Evolutionary conservation across 2,888 invertebrate species (phyloP), one percentile per base, ranked within the genome.

Genomic region (Plebejus melissa): DNA sequence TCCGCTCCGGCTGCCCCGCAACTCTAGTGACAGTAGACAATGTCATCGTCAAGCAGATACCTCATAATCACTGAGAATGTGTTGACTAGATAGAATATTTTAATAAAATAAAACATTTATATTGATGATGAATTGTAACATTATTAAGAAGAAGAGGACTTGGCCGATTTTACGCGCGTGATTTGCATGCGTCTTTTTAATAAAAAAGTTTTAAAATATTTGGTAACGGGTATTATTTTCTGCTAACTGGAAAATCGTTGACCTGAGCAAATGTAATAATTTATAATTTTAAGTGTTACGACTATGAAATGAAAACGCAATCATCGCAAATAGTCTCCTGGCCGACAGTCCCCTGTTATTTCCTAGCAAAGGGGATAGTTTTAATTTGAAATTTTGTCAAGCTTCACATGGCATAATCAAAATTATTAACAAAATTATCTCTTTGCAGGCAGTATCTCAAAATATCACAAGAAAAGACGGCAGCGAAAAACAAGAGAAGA

Each of bases 51-150:
- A 83, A 84, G 54, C 82, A 82, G 11, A 87, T 84, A 28, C 84
- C 86, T 6, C 88, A 88, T 75, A 88, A 87, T 77, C 88, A 88
- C 79, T 88, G 79, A 81, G 28, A 28, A n/a, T 11, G 22, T 60
- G 4, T 60, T 60, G 11, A 28, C 28, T 60, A 54, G 16, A 28
- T 28, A 60, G 4, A 1, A 28, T 28, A 60, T 60, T 60, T 28
- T 60, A 22, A 60, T n/a, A 22, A 22, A 11, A 60, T 4, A 28
- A 28, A 3, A 32, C 2, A 32, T 32, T 28, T 11, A 22, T 28
- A 28, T 32, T 32, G 32, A 4, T 28, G 7, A 60, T 28, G 58
- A 22, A 22, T 6, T 16, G 58, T 58, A 0, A 54, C 1, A 54
- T 16, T 54, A 3, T 11, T 16, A 16, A 54, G 13, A 1, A 54